phyloP scores from a whole-genome alignment of 2,113 vertebrate species.

The Haemorhous mexicanus region DNA sequence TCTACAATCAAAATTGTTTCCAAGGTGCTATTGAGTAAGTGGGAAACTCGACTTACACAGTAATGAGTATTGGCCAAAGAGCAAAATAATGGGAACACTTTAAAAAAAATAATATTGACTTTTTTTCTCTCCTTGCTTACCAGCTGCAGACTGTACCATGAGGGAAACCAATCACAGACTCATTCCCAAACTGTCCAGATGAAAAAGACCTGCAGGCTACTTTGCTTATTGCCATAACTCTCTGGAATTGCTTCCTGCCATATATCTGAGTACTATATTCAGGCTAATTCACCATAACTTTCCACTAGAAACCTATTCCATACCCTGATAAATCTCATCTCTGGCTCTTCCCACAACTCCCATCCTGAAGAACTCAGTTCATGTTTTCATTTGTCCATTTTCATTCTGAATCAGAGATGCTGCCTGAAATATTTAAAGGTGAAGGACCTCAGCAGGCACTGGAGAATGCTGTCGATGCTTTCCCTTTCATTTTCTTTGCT shows the following conservation, averaged over 20 bases:
- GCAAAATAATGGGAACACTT: not conserved
- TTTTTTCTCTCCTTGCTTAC: not conserved
- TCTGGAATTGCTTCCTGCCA: slow-evolving; percentile 21
- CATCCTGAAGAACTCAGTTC: not conserved
- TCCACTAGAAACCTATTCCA: not conserved
- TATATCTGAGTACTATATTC: slow-evolving; percentile 41
- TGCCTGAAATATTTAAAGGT: slow-evolving; percentile 22
- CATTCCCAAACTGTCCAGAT: slow-evolving; percentile 48
- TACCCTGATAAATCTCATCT: slow-evolving; percentile 3
- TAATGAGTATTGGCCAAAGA: not conserved
- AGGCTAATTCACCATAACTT: slow-evolving; percentile 50
- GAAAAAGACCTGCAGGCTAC: slow-evolving; percentile 31
- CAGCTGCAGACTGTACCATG: not conserved
- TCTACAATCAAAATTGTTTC: not conserved
- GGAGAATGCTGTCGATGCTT: not conserved
- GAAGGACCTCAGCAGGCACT: not conserved
- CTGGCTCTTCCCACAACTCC: not conserved
- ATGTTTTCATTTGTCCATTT: not conserved
- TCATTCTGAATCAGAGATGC: not conserved
- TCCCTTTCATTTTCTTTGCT: not conserved
- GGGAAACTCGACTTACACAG: not conserved
- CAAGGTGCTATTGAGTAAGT: not conserved
- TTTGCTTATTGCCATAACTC: slow-evolving; percentile 45
- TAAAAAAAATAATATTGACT: not conserved
- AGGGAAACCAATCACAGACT: slow-evolving; percentile 45